Evolutionary conservation across 2,113 vertebrate genomes (phyloP).

Genomic region (Eublepharis macularius): DNA sequence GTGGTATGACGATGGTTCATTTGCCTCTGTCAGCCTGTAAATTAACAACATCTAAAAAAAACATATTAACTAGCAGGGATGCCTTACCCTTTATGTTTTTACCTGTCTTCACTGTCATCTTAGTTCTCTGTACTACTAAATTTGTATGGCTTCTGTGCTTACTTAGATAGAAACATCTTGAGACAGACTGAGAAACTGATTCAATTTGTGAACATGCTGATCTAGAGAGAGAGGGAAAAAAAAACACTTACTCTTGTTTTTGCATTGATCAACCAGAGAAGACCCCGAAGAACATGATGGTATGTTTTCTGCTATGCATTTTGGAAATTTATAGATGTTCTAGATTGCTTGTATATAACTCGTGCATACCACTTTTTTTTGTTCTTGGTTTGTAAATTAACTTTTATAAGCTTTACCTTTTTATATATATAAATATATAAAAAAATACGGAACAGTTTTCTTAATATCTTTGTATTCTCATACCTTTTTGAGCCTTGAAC

Average conservation of each 20-base stretch:
- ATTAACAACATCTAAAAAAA: conserved; percentile 81
- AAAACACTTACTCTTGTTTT: conserved; percentile 13
- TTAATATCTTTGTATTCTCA: conserved; percentile 98
- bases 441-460: conserved; percentile 81
- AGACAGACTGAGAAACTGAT: conserved; percentile 53
- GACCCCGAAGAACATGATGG: conserved; percentile 73
- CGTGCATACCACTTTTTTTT: conserved; percentile 92
- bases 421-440: conserved; percentile 95
- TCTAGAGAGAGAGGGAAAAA: conserved; percentile 47
- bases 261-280: conserved; percentile 66
- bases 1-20: conserved; percentile 85
- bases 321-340: conserved; percentile 85
- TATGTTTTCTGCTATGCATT: conserved; percentile 92
- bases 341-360: conserved; percentile 94
- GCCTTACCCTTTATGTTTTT: conserved; percentile 90
- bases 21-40: conserved; percentile 87
- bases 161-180: conserved; percentile 77
- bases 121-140: conserved; percentile 73
- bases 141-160: conserved; percentile 82
- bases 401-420: conserved; percentile 99
- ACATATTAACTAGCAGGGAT: conserved; percentile 95
- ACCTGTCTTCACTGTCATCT: conserved; percentile 69
- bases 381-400: conserved; percentile 98
- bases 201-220: conserved; percentile 60
- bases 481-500: conserved; percentile 98